Conservation (phyloP, 2,113 vertebrate species). For the Gobiocypris rarus region DNA sequence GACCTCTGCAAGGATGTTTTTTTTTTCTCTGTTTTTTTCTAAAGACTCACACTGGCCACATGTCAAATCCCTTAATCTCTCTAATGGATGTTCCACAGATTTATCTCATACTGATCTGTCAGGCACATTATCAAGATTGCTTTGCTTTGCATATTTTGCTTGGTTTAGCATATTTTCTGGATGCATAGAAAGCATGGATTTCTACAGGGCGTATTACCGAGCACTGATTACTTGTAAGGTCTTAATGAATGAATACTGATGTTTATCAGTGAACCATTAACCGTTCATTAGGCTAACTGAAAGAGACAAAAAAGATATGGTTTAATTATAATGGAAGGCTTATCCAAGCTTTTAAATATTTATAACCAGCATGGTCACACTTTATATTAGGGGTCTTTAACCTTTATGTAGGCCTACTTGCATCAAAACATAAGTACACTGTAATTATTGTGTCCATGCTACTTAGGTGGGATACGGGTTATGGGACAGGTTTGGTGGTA, state of each 20-base stretch:
- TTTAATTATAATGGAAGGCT: not conserved
- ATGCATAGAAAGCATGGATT: not conserved
- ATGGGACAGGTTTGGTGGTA: too few relatives aligned
- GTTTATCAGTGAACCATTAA: not conserved
- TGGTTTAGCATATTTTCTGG: conserved; percentile 4
- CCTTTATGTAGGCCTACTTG: too few relatives aligned
- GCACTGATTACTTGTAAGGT: not conserved
- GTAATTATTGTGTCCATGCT: too few relatives aligned
- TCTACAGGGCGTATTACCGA: not conserved
- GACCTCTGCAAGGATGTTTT: conserved; percentile 9
- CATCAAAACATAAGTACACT: too few relatives aligned
- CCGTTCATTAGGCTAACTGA: not conserved
- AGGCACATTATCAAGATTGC: conserved; percentile 37
- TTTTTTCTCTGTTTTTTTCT: not conserved
- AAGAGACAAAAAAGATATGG: not conserved
- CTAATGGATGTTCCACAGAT: conserved; percentile 42
- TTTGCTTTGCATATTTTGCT: conserved; percentile 14
- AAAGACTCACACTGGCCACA: not conserved
- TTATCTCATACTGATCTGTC: conserved; percentile 33
- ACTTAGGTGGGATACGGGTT: too few relatives aligned
- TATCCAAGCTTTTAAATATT: not conserved
- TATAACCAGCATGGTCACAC: too few relatives aligned
- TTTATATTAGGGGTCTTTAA: too few relatives aligned
- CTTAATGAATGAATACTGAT: not conserved
- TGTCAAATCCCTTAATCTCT: conserved; percentile 36